A percentile compares a stretch with the other conserved stretches of the same genome.
These are phyloP conservation scores for Athene noctua DNA, from an alignment of 2,113 vertebrate species.

Conservation along the genomic window DNA sequence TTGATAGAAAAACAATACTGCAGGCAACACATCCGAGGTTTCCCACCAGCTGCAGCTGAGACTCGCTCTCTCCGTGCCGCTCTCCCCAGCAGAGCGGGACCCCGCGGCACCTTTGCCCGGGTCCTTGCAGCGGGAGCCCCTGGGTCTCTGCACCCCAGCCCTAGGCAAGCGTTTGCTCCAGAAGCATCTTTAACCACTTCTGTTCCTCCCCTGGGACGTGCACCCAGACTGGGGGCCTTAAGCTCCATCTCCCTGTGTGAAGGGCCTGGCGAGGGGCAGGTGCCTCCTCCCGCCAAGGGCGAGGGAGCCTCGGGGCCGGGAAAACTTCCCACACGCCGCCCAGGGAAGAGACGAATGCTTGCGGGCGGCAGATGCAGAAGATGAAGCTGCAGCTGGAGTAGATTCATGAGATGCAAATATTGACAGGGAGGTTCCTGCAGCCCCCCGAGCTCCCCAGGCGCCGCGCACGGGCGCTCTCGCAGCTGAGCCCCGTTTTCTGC, in stretches of 20 bases:
- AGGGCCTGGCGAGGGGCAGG: no score
- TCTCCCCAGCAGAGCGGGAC: neutral
- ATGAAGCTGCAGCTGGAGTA: neutral
- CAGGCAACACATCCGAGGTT: neutral
- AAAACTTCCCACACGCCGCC: neutral
- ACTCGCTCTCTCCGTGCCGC: neutral
- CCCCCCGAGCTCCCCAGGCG: accelerated
- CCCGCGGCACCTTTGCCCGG: neutral
- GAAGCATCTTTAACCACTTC: neutral
- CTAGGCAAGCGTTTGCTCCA: neutral
- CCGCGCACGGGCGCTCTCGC: accelerated
- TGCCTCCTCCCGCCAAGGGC: neutral
- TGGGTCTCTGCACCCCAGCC: neutral
- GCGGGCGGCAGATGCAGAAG: neutral
- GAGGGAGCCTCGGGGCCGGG: neutral
- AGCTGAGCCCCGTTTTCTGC: neutral
- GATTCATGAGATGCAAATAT: neutral
- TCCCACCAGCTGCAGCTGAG: neutral
- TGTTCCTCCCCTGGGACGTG: neutral
- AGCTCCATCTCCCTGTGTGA: accelerated
- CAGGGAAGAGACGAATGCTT: neutral
- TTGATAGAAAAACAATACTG: constrained; percentile 35
- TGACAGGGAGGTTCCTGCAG: neutral
- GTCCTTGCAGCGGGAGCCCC: neutral
- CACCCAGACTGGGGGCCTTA: neutral